phyloP scores from a whole-genome alignment of 2,888 invertebrate species.

The Carterocephalus palaemon region DNA sequence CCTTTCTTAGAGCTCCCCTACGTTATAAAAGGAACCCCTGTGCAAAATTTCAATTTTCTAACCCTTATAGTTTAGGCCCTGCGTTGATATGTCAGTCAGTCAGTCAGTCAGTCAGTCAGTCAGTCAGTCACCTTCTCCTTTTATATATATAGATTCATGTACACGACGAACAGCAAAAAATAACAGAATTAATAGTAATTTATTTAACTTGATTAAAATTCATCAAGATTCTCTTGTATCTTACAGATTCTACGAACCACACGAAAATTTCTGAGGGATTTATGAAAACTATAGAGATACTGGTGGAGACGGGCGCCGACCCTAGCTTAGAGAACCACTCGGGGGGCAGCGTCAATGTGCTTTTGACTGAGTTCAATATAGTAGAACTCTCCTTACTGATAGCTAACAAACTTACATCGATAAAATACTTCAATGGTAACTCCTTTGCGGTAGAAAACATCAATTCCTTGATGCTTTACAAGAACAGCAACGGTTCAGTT shows the following conservation, averaged over 20 bases:
- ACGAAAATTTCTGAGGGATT: conserved; percentile 47
- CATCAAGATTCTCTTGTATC: too few species aligned
- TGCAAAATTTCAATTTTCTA: too few species aligned
- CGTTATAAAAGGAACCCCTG: too few species aligned
- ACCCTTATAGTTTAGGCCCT: too few species aligned
- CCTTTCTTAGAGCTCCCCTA: too few species aligned
- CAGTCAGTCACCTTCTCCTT: too few species aligned
- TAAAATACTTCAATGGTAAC: conserved; percentile 33
- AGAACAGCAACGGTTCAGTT: conserved; percentile 39
- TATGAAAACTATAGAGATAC: conserved; percentile 54
- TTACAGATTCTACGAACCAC: conserved; percentile 52
- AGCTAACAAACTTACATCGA: conserved; percentile 43
- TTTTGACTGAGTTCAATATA: conserved; percentile 61
- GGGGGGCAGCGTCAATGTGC: conserved; percentile 59
- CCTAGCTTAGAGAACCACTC: conserved; percentile 63
- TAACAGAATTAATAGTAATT: too few species aligned
- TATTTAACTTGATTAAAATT: too few species aligned
- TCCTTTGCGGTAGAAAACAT: conserved; percentile 22
- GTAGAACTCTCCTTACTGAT: conserved; percentile 48
- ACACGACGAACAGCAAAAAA: too few species aligned
- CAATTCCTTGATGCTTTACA: conserved; percentile 44
- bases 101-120: too few species aligned
- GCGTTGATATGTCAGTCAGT: too few species aligned
- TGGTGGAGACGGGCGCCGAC: conserved; percentile 65
- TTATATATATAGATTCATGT: too few species aligned